Conservation (phyloP, 2,888 invertebrate species). For the Lacanobia wlatinum region DNA sequence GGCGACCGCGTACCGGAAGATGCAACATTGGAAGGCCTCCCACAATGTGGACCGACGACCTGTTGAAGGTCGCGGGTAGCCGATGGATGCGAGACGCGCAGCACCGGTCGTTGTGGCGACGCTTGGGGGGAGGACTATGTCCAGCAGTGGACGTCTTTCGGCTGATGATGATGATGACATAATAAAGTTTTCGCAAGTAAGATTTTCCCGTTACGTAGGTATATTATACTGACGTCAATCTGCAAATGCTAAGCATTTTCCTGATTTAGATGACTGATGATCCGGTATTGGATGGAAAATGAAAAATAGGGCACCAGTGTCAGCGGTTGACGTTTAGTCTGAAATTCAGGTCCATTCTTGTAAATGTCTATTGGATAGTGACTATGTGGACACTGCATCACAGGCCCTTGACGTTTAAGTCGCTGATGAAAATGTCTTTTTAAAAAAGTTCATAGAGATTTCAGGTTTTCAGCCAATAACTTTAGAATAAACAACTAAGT, state of each 20-base stretch:
- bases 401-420: neutral
- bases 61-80: too few species aligned
- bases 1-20: too few species aligned
- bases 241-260: constrained; percentile 13
- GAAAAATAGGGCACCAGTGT: constrained; percentile 2
- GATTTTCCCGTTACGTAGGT: constrained; percentile 30
- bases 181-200: constrained; percentile 17
- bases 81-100: too few species aligned
- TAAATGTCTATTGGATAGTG: neutral
- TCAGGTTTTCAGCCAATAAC: neutral
- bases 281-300: constrained; percentile 4
- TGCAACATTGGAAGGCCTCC: too few species aligned
- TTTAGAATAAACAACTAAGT: neutral
- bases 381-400: neutral
- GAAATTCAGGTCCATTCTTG: neutral
- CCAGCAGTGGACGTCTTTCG: too few species aligned
- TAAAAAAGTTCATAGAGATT: neutral
- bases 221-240: constrained; percentile 19
- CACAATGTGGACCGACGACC: too few species aligned
- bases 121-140: too few species aligned
- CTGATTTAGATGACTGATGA: constrained; percentile 1
- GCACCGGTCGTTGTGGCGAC: too few species aligned
- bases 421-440: neutral
- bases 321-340: neutral
- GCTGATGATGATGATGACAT: too few species aligned